These are phyloP conservation scores for Ophiodon elongatus DNA, from an alignment of 2,113 vertebrate species.

Conservation along the genomic window DNA sequence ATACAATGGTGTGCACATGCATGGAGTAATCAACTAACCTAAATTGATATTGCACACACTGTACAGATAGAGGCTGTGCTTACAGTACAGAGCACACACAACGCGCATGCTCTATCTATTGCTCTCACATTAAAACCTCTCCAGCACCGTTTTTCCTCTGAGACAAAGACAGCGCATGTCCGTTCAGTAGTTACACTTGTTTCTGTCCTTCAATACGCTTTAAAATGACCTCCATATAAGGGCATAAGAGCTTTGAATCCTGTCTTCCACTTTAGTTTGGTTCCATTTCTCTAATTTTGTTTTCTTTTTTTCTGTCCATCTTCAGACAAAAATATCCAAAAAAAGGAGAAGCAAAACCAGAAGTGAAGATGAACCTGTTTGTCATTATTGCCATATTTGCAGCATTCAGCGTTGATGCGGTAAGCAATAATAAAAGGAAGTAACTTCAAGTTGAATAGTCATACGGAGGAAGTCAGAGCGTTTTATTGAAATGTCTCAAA, in stretches of 20 bases:
- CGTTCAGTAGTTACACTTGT: background rate
- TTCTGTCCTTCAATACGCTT: background rate
- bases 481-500: constrained; percentile 5
- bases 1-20: constrained; percentile 3
- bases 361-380: constrained; percentile 70
- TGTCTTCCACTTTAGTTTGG: background rate
- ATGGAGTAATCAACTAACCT: constrained; percentile 20
- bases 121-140: background rate
- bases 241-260: background rate
- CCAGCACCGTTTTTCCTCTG: background rate
- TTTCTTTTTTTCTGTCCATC: background rate
- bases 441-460: background rate
- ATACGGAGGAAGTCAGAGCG: no score
- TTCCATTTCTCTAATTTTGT: constrained; percentile 42
- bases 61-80: constrained; percentile 43
- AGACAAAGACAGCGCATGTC: background rate
- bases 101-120: constrained; percentile 19
- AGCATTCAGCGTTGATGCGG: constrained; percentile 45
- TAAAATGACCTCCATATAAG: constrained; percentile 53
- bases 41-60: constrained; percentile 36
- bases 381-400: constrained; percentile 51
- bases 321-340: constrained; percentile 50
- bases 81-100: constrained; percentile 32
- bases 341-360: constrained; percentile 67
- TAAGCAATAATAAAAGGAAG: constrained; percentile 61